Evolutionary conservation across 2,888 invertebrate species (phyloP), one percentile per base, ranked within the genome.

Genomic region (Hermodice carunculata): DNA sequence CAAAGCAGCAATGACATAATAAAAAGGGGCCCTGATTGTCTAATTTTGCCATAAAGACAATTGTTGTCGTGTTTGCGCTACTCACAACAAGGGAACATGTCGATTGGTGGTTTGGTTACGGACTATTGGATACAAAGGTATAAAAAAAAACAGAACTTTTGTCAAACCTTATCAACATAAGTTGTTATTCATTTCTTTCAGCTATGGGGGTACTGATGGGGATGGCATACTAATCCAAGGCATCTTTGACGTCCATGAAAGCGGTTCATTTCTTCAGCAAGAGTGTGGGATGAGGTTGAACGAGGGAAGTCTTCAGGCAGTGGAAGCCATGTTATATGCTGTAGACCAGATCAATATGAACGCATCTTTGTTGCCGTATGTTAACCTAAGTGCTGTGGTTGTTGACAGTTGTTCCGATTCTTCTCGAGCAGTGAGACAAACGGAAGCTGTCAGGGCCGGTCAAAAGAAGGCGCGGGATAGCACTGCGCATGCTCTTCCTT

Each of bases 371-470:
- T 42, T 62, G 51, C 37, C 78, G 0, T 68, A 70, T 2, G 69
- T 78, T 4, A 69, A 74, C 1, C 78, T 79, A 52, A 80, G 81
- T n/a, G 81, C 79, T 1, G 60, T 81, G 8, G 75, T 72, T 3
- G 74, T 81, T 34, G 81, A 83, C 56, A 80, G 80, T 63, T 83
- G 82, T 64, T 78, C 80, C 64, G 81, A 77, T 49, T 67, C 77
- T 0, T 44, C 66, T n/a, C 57, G 74, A 32, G 64, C 68, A 14
- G 67, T 43, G 14, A 11, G 58, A 29, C 64, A 64, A 19, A 32
- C 54, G 1, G 37, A 24, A 26, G 32, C 28, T 31, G 31, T 59
- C 1, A 44, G 58, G 43, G 52, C 28, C 26, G 59, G 52, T 8
- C 29, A 43, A 14, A 26, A 42, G 4, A 1, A 49, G 29, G 17